Evolutionary conservation across 2,888 invertebrate genomes (phyloP).

Genomic region (Drosophila borealis): DNA sequence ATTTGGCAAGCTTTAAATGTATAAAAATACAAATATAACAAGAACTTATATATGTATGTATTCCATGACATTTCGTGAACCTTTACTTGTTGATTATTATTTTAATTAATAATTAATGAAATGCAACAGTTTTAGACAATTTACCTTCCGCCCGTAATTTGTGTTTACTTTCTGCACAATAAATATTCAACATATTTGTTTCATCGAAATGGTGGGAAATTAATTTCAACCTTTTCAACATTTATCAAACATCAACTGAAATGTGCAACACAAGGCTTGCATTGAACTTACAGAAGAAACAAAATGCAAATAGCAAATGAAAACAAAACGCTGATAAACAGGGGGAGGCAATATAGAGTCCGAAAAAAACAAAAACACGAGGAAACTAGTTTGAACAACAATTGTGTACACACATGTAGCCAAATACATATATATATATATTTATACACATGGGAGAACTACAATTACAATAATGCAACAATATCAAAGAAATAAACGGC

Average conservation of each 20-base stretch:
- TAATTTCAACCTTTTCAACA: constrained; percentile 19
- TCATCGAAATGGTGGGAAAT: background rate
- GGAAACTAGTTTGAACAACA: constrained; percentile 77
- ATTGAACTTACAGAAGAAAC: constrained; percentile 25
- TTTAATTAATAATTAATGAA: background rate
- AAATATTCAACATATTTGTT: constrained; percentile 32
- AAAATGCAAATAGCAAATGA: constrained; percentile 16
- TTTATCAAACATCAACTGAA: constrained; percentile 36
- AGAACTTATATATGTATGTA: constrained; percentile 1
- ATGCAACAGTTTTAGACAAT: background rate
- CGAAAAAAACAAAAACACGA: constrained; percentile 52
- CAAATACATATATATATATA: background rate
- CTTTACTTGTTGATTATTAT: constrained; percentile 16
- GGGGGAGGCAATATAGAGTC: constrained; percentile 34
- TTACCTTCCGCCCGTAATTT: constrained; percentile 67
- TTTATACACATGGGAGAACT: constrained; percentile 3
- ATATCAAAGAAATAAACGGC: constrained; percentile 48
- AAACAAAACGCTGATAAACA: constrained; percentile 36
- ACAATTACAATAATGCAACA: constrained; percentile 54
- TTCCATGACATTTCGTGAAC: constrained; percentile 18
- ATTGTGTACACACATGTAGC: constrained; percentile 26
- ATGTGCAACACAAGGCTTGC: constrained; percentile 11
- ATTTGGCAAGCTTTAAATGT: constrained; percentile 35
- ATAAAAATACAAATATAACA: background rate
- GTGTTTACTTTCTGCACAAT: constrained; percentile 40